phyloP scores from a whole-genome alignment of 2,888 invertebrate genomes.

The Sminthurides aquaticus region DNA sequence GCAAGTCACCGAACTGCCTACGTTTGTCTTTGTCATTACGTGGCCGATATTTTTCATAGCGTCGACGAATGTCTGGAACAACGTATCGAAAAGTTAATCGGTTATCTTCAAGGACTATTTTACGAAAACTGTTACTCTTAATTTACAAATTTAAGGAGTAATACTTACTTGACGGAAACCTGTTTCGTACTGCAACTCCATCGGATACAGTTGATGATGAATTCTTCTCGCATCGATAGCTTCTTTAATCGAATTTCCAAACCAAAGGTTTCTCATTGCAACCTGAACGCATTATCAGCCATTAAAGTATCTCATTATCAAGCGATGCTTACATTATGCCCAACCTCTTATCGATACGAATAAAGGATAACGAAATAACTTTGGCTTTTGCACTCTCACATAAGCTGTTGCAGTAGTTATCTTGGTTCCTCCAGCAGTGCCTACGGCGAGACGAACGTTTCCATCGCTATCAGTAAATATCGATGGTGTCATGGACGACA shows the following conservation, averaged over 20 bases:
- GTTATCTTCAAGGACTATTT: no score
- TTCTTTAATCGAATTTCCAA: slow-evolving; percentile 65
- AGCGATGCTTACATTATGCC: neutral
- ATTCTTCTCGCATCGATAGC: slow-evolving; percentile 71
- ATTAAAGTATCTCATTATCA: neutral
- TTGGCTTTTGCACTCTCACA: slow-evolving; percentile 33
- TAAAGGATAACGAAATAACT: no score
- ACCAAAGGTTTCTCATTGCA: slow-evolving; percentile 66
- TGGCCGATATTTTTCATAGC: slow-evolving; percentile 63
- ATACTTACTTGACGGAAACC: slow-evolving; percentile 41
- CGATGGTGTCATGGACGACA: slow-evolving; percentile 79
- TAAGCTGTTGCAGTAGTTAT: slow-evolving; percentile 51
- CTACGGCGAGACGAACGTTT: slow-evolving; percentile 49
- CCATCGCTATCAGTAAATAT: slow-evolving; percentile 58
- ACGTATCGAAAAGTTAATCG: no score
- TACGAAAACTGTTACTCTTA: no score
- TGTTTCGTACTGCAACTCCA: slow-evolving; percentile 47
- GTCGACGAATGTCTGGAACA: slow-evolving; percentile 55
- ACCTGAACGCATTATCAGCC: slow-evolving; percentile 52
- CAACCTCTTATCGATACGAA: neutral
- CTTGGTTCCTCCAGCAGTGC: slow-evolving; percentile 54
- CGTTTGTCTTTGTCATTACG: slow-evolving; percentile 55
- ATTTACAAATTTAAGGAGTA: neutral
- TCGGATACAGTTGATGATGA: slow-evolving; percentile 77
- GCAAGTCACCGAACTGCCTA: slow-evolving; percentile 65